Base-by-base conservation (phyloP, 2,113 vertebrate genomes). In the Ahaetulla prasina region DNA sequence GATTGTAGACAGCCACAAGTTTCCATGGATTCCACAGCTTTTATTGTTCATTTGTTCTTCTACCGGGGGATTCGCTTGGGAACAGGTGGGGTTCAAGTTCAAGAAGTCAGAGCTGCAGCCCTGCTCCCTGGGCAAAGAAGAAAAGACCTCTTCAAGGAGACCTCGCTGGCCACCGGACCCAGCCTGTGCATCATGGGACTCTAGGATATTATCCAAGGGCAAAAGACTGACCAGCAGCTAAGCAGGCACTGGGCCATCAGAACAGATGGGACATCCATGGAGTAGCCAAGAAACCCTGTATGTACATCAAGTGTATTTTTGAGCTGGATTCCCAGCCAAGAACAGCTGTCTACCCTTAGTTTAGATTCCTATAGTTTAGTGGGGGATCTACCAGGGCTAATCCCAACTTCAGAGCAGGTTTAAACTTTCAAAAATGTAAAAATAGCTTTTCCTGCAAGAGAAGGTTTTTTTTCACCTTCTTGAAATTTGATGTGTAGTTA, bases 331-430 rank as follows among this genome's bases (percentile, higher is more conserved):
- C 94, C 95, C 49, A 94, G 96, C 91, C 96, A 96, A 96, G 96
- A 97, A 97, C 95, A 97, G 97, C 96, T 97, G 97, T 95, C 96
- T 92, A 95, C 94, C 97, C 96, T 96, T 94, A 90, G 92, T 97
- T 97, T 94, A 96, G 93, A 50, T 97, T 96, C 96, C 94, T 96
- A 94, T 94, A 97, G 95, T 97, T 96, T 96, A 96, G 95, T 92
- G 92, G 95, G 92, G 93, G 95, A 97, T 96, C 96, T 96, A 93
- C 96, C 95, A 94, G 35, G 91, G 94, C 96, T 97, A 97, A 97
- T 97, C 96, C 97, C 96, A 95, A 94, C 96, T 95, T 97, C 96
- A 96, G 97, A 96, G 96, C 93, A 93, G 95, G 95, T 94, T 97
- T 97, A 95, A 89, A 93, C 95, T 97, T 97, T 96, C 96, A 96